Evolutionary conservation across 2,797 vertebrate genomes (phyloP).

Genomic region (Pseudochromis fuscus): DNA sequence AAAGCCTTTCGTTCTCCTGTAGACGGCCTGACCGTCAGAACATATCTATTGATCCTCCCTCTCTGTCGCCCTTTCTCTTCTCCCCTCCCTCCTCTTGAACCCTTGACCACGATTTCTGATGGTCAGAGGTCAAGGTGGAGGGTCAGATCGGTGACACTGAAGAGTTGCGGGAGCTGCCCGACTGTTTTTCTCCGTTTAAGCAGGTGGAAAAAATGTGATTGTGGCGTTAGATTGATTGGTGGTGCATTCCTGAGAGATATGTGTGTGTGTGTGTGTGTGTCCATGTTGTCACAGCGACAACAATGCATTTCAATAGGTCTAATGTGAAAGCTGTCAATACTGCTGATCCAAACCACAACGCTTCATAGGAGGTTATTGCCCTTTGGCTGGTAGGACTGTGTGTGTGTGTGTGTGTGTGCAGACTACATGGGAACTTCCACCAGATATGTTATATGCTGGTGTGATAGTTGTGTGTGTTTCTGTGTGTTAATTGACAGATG

Average conservation of each 20-base stretch:
- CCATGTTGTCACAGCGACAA: slow-evolving; percentile 54
- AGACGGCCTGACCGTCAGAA: slow-evolving; percentile 88
- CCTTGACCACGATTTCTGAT: slow-evolving; percentile 70
- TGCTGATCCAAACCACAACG: slow-evolving; percentile 79
- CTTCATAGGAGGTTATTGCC: slow-evolving; percentile 73
- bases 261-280: slow-evolving; percentile 32
- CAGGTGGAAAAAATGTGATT: slow-evolving; percentile 81
- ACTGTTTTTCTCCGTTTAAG: slow-evolving; percentile 74
- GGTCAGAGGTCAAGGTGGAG: slow-evolving; percentile 87
- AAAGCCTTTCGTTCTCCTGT: slow-evolving; percentile 79
- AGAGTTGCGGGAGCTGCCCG: slow-evolving; percentile 62
- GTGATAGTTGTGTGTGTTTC: slow-evolving; percentile 2
- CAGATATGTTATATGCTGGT: slow-evolving; percentile 32
- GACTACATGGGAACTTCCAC: slow-evolving; percentile 11
- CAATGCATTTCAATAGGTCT: slow-evolving; percentile 84
- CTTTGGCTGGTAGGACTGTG: slow-evolving; percentile 60
- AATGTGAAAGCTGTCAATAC: slow-evolving; percentile 86
- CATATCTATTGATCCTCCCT: slow-evolving; percentile 86
- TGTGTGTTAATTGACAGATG: slow-evolving; percentile 71
- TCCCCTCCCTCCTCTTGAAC: slow-evolving; percentile 51
- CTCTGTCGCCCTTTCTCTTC: not conserved
- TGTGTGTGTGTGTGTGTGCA: slow-evolving; percentile 32
- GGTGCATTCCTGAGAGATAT: slow-evolving; percentile 49
- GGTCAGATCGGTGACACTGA: slow-evolving; percentile 78
- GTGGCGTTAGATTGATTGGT: slow-evolving; percentile 81